Base-by-base conservation (phyloP, 1,140 invertebrate species). In the Papilio helenus region DNA sequence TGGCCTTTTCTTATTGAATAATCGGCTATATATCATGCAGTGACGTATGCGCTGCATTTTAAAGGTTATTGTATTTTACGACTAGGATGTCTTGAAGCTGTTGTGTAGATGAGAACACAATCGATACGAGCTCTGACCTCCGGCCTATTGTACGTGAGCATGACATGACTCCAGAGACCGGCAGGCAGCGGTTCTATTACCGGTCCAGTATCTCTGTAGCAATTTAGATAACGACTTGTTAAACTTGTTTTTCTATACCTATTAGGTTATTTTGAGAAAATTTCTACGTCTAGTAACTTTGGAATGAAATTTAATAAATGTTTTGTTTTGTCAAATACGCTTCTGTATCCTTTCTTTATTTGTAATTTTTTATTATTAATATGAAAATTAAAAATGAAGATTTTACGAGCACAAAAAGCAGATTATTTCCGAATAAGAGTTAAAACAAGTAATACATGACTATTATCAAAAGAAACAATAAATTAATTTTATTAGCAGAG, bases 111-210 rank as follows among this genome's bases (percentile, higher is more conserved):
- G 61, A 68, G 23, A 10, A 29, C 61, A 68, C 61, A 68, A 68
- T 68, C 61, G 61, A 68, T 68, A 68, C 26, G 61, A 68, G 61
- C 61, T 68, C 61, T 68, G 61, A 68, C 61, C 61, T 68, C 23
- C 26, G 61, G 26, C 61, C 26, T 68, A 68, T 68, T 68, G 61
- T 68, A 26, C 61, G 23, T 26, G 61, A 61, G 58, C 20, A 61
- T 61, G 58, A 26, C 26, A 68, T 68, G 61, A 68, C 61, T 68
- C 23, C 26, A 34, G 26, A 68, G 61, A 61, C 58, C 20, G 23
- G 26, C 61, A 29, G 4, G 14, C 61, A 26, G 12, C 26, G 61
- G 61, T 68, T 61, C 58, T 26, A 14, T 58, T 61, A 61, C 58
- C 20, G 58, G 23, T 26, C 23, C 23, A 29, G 58, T 65, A 65